A percentile compares a stretch with the other conserved stretches of the same genome.
These are phyloP conservation scores for Galemys pyrenaicus DNA, from an alignment of 2,113 vertebrate species.

Conservation along the genomic window DNA sequence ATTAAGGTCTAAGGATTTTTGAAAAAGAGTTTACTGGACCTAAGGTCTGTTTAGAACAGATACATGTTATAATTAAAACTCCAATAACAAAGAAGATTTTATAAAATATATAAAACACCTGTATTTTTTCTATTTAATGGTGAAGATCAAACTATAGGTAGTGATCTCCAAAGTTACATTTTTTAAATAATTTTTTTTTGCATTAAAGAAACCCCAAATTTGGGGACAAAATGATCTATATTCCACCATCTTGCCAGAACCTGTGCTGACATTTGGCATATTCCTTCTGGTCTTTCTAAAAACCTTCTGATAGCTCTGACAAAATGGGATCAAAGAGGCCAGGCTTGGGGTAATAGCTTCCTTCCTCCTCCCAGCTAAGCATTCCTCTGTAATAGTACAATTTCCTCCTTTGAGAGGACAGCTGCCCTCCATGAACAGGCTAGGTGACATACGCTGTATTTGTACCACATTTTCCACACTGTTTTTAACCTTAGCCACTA, in stretches of 20 bases:
- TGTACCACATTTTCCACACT: neutral
- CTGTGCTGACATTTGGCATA: slow-evolving; percentile 57
- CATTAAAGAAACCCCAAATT: slow-evolving; percentile 41
- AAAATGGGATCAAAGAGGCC: slow-evolving; percentile 39
- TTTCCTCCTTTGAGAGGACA: slow-evolving; percentile 13
- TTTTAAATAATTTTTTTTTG: neutral
- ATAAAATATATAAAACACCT: slow-evolving; percentile 45
- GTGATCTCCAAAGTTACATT: neutral
- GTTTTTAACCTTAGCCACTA: neutral
- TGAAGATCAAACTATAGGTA: slow-evolving; percentile 9
- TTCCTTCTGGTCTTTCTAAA: slow-evolving; percentile 48
- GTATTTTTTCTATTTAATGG: slow-evolving; percentile 19
- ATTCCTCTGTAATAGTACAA: slow-evolving; percentile 57
- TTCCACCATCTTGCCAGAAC: neutral
- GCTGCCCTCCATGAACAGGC: neutral
- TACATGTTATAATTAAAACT: slow-evolving; percentile 47
- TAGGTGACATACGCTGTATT: neutral
- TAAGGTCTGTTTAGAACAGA: slow-evolving; percentile 64
- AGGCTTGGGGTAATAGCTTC: slow-evolving; percentile 39
- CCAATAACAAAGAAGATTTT: slow-evolving; percentile 19
- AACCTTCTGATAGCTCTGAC: slow-evolving; percentile 50
- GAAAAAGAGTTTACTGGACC: slow-evolving; percentile 50
- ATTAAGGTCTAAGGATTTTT: slow-evolving; percentile 46
- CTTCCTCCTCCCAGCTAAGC: neutral
- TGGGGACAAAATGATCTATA: slow-evolving; percentile 43